phyloP scores from a whole-genome alignment of 2,113 vertebrate species.

The Ploceus nigricollis region DNA sequence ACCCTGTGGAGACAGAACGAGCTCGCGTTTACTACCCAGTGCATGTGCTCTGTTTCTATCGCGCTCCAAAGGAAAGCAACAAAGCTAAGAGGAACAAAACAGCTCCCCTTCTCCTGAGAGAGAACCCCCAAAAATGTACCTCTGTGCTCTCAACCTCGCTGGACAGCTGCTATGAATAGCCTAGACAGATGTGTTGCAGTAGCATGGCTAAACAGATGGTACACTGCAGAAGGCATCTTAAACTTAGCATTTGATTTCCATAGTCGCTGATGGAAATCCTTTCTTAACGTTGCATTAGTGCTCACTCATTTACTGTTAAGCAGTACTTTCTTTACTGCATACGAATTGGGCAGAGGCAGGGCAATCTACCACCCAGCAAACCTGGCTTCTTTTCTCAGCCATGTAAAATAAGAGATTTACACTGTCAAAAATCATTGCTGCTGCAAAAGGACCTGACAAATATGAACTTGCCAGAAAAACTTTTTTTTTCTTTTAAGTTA shows the following conservation, averaged over 20 bases:
- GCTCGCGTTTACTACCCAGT: neutral
- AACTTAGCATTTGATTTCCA: neutral
- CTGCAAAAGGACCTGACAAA: neutral
- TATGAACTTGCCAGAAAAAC: neutral
- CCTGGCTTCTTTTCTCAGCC: neutral
- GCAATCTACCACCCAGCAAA: neutral
- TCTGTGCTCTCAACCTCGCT: neutral
- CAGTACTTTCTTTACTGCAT: neutral
- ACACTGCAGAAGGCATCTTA: neutral
- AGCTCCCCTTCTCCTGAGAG: neutral
- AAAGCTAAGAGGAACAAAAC: neutral
- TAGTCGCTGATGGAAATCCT: neutral
- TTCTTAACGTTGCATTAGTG: neutral
- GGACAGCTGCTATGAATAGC: neutral
- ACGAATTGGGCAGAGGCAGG: neutral
- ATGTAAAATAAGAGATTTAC: neutral
- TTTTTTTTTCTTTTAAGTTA: neutral
- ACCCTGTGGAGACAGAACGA: neutral
- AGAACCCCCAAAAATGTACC: neutral
- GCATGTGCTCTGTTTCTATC: neutral
- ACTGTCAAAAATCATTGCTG: neutral
- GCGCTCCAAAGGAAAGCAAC: neutral
- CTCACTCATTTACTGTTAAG: neutral
- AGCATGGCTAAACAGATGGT: neutral
- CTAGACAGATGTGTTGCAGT: neutral